These are phyloP conservation scores for Pyrocephalus nanus DNA, from an alignment of 2,797 vertebrate species.

Conservation along the genomic window DNA sequence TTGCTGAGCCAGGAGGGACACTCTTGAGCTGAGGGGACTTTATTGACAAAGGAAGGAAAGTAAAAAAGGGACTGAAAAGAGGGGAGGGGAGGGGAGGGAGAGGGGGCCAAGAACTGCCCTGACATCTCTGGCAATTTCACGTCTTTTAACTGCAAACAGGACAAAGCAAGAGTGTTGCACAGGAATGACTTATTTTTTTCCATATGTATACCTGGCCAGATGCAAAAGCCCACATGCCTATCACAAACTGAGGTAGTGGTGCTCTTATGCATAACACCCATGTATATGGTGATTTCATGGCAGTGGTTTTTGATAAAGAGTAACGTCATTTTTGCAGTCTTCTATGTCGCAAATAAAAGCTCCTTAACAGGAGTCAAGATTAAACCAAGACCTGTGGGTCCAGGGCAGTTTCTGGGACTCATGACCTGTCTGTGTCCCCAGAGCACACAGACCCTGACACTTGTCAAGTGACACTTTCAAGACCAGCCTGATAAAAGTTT, in stretches of 20 bases:
- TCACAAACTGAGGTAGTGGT: not conserved
- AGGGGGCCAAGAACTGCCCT: not conserved
- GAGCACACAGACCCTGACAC: not conserved
- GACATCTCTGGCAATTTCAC: not conserved
- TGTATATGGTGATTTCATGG: not conserved
- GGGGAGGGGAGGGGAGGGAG: not conserved
- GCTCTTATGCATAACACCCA: not conserved
- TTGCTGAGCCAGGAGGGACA: not conserved
- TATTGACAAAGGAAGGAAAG: not conserved
- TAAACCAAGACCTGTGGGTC: not conserved
- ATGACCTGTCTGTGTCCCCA: not conserved
- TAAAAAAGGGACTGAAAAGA: not conserved
- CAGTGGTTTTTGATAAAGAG: not conserved
- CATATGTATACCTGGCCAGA: not conserved
- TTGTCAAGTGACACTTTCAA: not conserved
- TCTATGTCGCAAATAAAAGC: not conserved
- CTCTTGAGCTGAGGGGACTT: not conserved
- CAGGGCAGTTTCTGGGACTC: not conserved
- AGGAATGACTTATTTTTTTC: not conserved
- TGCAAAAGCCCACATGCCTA: not conserved
- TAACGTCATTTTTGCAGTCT: not conserved
- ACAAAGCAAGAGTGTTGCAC: not conserved
- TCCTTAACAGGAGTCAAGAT: not conserved
- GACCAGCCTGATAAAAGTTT: not conserved
- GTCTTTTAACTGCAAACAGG: conserved; percentile 1